Percentiles rank a stretch among this genome's conserved stretches.
These are phyloP conservation scores for Salvelinus alpinus DNA, from an alignment of 2,113 vertebrate genomes.

Conservation along the genomic window DNA sequence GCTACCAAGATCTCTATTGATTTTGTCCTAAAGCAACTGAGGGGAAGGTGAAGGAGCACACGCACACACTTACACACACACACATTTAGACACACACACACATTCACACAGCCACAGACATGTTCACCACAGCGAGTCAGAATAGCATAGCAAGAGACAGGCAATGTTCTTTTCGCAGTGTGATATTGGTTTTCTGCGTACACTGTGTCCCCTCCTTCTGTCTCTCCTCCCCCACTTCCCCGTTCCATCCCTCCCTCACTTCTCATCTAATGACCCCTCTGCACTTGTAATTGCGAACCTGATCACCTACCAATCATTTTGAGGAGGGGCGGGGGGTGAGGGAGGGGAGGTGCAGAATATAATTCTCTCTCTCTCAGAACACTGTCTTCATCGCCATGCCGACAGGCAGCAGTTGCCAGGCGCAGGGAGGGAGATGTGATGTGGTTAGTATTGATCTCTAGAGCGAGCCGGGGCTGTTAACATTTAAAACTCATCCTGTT, in stretches of 20 bases:
- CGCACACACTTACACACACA: background rate
- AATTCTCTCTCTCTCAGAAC: too few relatives aligned
- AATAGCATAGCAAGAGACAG: constrained; percentile 6
- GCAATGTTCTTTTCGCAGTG: constrained; percentile 14
- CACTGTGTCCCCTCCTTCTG: background rate
- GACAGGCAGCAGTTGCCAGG: background rate
- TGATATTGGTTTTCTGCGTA: constrained; percentile 27
- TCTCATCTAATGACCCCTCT: constrained; percentile 13
- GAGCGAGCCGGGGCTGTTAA: background rate
- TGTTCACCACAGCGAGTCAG: background rate
- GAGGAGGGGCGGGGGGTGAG: background rate
- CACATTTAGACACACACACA: background rate
- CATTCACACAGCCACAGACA: constrained; percentile 5
- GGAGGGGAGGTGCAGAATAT: background rate
- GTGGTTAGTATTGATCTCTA: constrained; percentile 1
- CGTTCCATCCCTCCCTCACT: background rate
- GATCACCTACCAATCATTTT: background rate
- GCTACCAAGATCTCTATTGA: background rate
- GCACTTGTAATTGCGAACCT: constrained; percentile 1
- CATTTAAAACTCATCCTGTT: background rate
- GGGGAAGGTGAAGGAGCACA: background rate
- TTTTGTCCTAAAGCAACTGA: constrained; percentile 5
- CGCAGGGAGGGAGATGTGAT: background rate
- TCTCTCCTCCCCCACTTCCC: background rate
- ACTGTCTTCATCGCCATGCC: too few relatives aligned